phyloP scores from a whole-genome alignment of 2,113 vertebrate genomes.

The Tringa solitaria region DNA sequence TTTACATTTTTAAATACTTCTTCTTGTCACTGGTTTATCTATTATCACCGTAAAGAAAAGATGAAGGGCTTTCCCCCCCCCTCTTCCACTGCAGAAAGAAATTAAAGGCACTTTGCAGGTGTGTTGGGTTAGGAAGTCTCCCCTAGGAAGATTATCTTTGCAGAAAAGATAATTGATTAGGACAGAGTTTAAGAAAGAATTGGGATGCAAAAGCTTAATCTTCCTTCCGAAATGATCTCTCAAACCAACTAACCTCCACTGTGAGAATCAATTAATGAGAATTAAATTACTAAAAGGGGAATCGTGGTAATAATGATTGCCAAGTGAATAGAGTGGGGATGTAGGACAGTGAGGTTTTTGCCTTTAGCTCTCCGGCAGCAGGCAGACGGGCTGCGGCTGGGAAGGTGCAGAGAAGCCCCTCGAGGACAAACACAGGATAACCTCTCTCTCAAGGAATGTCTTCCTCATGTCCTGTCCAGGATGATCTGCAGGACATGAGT shows the following conservation, averaged over 20 bases:
- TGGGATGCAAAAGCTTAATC: not conserved
- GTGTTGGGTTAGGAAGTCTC: not conserved
- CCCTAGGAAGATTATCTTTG: not conserved
- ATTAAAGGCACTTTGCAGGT: not conserved
- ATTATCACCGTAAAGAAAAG: not conserved
- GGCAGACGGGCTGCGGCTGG: not conserved
- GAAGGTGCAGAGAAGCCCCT: not conserved
- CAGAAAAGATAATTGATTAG: not conserved
- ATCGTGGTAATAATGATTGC: not conserved
- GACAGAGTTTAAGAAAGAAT: not conserved
- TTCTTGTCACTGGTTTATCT: not conserved
- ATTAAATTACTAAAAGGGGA: conserved; percentile 29
- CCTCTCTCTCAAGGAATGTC: not conserved
- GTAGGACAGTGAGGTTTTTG: not conserved
- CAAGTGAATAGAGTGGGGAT: not conserved
- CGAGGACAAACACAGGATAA: not conserved
- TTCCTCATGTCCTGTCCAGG: not conserved
- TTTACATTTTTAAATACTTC: not conserved
- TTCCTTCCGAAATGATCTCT: not conserved
- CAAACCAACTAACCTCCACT: conserved; percentile 13
- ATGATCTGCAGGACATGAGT: not conserved
- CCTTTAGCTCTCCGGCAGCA: not conserved
- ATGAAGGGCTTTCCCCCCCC: not conserved
- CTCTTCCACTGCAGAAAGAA: not conserved
- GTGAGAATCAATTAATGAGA: not conserved